These are phyloP conservation scores for Subanguina moxae DNA, from an alignment of 1,140 invertebrate genomes.

Conservation along the genomic window DNA sequence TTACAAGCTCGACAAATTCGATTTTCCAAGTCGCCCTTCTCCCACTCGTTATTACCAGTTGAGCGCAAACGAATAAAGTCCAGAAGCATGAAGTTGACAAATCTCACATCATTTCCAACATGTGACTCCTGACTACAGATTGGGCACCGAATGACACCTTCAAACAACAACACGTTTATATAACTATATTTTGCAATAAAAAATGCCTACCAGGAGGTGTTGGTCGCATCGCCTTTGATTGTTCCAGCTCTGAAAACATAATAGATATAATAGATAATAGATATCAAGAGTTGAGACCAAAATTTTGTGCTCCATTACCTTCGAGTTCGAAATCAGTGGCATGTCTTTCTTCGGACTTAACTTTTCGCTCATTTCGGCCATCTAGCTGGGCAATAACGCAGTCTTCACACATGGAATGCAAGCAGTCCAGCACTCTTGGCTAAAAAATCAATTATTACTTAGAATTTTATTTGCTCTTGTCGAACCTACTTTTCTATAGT, in stretches of 20 bases:
- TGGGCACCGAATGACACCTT: slow-evolving; percentile 50
- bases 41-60: slow-evolving; percentile 16
- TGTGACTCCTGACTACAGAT: slow-evolving; percentile 42
- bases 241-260: too few relatives aligned
- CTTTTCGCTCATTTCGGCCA: slow-evolving; percentile 28
- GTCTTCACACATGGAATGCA: slow-evolving; percentile 57
- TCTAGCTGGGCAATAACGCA: slow-evolving; percentile 57
- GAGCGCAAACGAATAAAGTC: slow-evolving; percentile 41
- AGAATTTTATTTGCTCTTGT: neutral
- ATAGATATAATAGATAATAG: too few relatives aligned
- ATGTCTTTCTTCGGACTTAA: neutral
- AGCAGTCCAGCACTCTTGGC: slow-evolving; percentile 52
- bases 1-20: slow-evolving; percentile 45
- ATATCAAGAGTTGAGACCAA: too few relatives aligned
- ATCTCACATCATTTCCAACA: slow-evolving; percentile 51
- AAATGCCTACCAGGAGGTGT: too few relatives aligned
- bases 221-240: too few relatives aligned
- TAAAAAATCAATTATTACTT: slow-evolving; percentile 20
- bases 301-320: too few relatives aligned
- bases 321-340: slow-evolving; percentile 27
- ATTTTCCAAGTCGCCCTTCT: slow-evolving; percentile 15
- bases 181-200: too few relatives aligned
- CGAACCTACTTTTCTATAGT: neutral
- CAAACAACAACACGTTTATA: too few relatives aligned
- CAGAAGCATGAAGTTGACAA: slow-evolving; percentile 51